Evolutionary conservation across 2,888 invertebrate genomes (phyloP).

Genomic region (Phengaris alcon): DNA sequence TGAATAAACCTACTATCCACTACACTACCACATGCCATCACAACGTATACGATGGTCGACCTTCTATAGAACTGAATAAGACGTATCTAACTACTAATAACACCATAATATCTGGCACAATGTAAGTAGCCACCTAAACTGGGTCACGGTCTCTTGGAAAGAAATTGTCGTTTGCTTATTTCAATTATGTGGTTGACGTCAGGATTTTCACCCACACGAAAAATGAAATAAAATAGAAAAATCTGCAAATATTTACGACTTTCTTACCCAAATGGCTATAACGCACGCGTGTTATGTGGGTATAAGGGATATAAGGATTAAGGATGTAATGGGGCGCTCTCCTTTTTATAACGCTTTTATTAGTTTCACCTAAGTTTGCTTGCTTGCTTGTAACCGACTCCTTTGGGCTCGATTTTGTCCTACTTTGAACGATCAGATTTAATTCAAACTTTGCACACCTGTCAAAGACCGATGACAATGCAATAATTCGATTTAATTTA

Average conservation of each 20-base stretch:
- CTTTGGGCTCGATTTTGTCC: too few relatives aligned
- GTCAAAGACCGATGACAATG: too few relatives aligned
- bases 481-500: too few relatives aligned
- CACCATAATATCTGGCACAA: conserved; percentile 5
- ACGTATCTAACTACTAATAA: background rate
- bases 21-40: background rate
- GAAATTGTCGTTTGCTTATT: conserved; percentile 11
- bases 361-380: too few relatives aligned
- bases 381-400: too few relatives aligned
- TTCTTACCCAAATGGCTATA: background rate
- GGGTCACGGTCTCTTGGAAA: conserved; percentile 7
- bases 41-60: background rate
- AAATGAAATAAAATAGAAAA: background rate
- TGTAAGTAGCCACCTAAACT: background rate
- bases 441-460: too few relatives aligned
- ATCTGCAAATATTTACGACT: background rate
- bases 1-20: too few relatives aligned
- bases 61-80: background rate
- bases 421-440: too few relatives aligned
- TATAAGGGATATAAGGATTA: background rate
- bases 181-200: conserved; percentile 2
- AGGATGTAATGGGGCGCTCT: background rate
- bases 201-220: background rate
- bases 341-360: too few relatives aligned
- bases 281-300: background rate